Evolutionary conservation across 2,888 invertebrate species (phyloP).

Genomic region (Tolmerus cingulatus): DNA sequence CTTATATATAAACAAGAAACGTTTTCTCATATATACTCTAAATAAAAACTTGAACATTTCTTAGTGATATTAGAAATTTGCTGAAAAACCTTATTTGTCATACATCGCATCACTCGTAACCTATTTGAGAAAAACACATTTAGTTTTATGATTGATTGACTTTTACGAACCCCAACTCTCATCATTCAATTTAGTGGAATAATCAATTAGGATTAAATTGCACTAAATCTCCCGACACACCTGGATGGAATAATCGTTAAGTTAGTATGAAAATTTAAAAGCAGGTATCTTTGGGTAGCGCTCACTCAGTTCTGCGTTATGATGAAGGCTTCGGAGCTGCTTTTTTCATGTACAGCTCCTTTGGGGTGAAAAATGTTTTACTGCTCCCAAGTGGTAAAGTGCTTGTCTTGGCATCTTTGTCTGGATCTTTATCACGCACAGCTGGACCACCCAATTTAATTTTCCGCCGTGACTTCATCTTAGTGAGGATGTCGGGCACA

Average conservation of each 20-base stretch:
- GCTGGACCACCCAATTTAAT: background rate
- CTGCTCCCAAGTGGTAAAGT: background rate
- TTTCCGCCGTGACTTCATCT: background rate
- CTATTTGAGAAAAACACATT: no score
- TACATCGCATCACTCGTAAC: background rate
- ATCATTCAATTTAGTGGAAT: no score
- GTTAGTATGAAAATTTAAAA: background rate
- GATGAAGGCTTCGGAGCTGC: background rate
- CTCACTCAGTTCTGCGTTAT: background rate
- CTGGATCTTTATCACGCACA: background rate
- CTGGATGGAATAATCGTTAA: background rate
- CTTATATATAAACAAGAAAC: background rate
- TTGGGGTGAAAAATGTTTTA: background rate
- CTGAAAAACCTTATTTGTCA: background rate
- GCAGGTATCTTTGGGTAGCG: background rate
- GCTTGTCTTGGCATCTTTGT: background rate
- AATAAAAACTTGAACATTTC: background rate
- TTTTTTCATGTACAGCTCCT: slow-evolving; percentile 10
- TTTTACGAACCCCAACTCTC: no score
- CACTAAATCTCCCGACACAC: background rate
- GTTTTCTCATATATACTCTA: background rate
- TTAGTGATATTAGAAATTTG: background rate
- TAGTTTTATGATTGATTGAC: no score
- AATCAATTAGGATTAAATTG: no score
- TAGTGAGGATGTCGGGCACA: background rate